Percentiles rank a stretch among this genome's conserved stretches.
Evolutionary conservation across 2,113 vertebrate species (phyloP).

Genomic region (Aspidoscelis tigris): DNA sequence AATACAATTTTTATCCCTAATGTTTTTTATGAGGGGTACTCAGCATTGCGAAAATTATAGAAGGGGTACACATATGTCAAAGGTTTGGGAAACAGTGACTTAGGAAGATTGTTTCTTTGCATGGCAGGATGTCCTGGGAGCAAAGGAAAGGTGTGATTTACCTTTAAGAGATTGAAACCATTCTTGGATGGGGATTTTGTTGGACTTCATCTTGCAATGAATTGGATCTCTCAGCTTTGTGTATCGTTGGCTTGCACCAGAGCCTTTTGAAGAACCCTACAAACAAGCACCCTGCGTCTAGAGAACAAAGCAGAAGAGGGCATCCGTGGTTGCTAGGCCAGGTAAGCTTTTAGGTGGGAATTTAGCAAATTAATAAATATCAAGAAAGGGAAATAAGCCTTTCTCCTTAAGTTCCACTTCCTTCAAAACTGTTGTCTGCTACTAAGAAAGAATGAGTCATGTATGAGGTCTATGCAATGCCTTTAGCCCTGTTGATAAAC

Average conservation of each 20-base stretch:
- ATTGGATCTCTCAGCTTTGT: neutral
- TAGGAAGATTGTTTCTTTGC: conserved; percentile 6
- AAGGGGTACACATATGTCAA: too few species aligned
- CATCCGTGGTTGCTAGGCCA: neutral
- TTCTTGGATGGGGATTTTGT: conserved; percentile 13
- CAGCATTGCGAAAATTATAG: too few species aligned
- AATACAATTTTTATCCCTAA: too few species aligned
- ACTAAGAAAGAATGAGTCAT: neutral
- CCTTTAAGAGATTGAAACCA: neutral
- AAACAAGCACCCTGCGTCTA: neutral
- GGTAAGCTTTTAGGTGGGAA: conserved; percentile 20
- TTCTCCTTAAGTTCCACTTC: too few species aligned
- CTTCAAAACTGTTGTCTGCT: conserved; percentile 25
- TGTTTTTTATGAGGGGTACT: too few species aligned
- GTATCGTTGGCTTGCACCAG: conserved; percentile 8
- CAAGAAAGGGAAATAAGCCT: neutral
- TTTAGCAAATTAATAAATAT: conserved; percentile 38
- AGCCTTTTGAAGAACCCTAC: neutral
- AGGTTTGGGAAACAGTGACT: too few species aligned
- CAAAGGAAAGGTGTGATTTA: conserved; percentile 21
- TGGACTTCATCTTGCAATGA: conserved; percentile 7
- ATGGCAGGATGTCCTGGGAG: neutral
- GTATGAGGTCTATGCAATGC: too few species aligned
- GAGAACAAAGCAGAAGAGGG: neutral
- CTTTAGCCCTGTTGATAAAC: neutral